A percentile compares a stretch with the other conserved stretches of the same genome.
Conservation (phyloP, 2,888 invertebrate species). For the Noctua comes region DNA sequence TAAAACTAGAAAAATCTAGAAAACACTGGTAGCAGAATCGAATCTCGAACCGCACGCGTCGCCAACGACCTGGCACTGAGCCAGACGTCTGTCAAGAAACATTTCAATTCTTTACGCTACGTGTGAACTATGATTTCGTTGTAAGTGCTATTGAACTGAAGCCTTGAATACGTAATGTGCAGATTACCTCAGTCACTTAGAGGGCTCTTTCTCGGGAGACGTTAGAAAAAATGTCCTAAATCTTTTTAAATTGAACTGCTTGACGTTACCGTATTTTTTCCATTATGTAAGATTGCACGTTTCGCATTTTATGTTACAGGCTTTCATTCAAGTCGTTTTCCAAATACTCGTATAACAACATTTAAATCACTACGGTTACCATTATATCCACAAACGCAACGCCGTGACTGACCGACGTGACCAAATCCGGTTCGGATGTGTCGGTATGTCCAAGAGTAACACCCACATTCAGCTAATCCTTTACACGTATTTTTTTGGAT, state of each 20-base stretch:
- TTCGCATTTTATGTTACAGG: conserved; percentile 13
- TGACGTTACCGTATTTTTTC: conserved; percentile 15
- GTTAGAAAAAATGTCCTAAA: conserved; percentile 15
- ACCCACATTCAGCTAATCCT: conserved; percentile 31
- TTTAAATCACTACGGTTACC: neutral
- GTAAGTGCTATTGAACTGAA: conserved; percentile 51
- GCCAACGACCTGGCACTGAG: conserved; percentile 69
- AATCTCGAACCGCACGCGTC: conserved; percentile 71
- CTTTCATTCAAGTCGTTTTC: neutral
- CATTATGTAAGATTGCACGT: neutral
- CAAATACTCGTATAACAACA: conserved; percentile 8
- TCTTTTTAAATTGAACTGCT: conserved; percentile 40
- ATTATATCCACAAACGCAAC: conserved; percentile 1
- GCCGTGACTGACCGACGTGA: conserved; percentile 20
- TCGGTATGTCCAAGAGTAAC: conserved; percentile 34
- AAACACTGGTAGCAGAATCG: conserved; percentile 68
- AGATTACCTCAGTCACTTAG: conserved; percentile 29
- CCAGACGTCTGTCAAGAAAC: conserved; percentile 73
- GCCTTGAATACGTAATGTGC: conserved; percentile 42
- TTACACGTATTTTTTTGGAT: conserved; percentile 28
- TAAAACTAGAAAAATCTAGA: conserved; percentile 61
- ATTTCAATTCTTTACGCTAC: conserved; percentile 69
- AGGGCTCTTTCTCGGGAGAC: conserved; percentile 1
- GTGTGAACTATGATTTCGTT: conserved; percentile 48
- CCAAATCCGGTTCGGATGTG: conserved; percentile 48